A percentile compares a stretch with the other conserved stretches of the same genome.
phyloP scores from a whole-genome alignment of 1,140 invertebrate species.

The Leptinotarsa defecta region DNA sequence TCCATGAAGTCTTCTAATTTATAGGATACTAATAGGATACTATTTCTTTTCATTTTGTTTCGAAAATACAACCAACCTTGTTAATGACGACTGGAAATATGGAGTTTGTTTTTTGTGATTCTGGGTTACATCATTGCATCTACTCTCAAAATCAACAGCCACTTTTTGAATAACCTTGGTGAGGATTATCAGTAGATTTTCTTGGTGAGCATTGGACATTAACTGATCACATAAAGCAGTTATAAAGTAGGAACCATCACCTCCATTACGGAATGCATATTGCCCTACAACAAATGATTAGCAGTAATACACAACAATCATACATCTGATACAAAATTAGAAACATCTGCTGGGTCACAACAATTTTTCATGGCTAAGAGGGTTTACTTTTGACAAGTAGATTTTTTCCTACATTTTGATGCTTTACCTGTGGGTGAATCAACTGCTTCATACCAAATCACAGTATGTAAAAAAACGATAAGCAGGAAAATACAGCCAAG shows the following conservation, averaged over 20 bases:
- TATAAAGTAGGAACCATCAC: neutral
- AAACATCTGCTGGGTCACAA: no score
- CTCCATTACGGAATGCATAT: slow-evolving; percentile 12
- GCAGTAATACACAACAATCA: neutral
- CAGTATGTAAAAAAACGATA: no score
- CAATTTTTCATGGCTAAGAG: no score
- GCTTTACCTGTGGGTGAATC: no score
- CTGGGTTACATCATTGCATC: neutral
- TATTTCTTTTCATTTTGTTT: neutral
- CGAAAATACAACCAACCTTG: slow-evolving; percentile 1
- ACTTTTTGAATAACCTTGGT: slow-evolving; percentile 12
- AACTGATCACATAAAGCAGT: slow-evolving; percentile 11
- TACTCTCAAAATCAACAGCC: slow-evolving; percentile 14
- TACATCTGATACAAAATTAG: no score
- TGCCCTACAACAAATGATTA: slow-evolving; percentile 8
- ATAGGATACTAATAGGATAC: no score
- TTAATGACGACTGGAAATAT: slow-evolving; percentile 14
- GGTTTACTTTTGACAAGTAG: no score
- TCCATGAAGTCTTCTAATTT: no score
- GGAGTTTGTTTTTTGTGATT: slow-evolving; percentile 18
- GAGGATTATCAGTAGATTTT: slow-evolving; percentile 11
- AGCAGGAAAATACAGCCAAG: no score
- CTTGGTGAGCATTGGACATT: neutral
- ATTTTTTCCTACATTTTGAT: no score
- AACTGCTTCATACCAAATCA: no score